phyloP scores from a whole-genome alignment of 2,113 vertebrate genomes.

The Colistium nudipinnis region DNA sequence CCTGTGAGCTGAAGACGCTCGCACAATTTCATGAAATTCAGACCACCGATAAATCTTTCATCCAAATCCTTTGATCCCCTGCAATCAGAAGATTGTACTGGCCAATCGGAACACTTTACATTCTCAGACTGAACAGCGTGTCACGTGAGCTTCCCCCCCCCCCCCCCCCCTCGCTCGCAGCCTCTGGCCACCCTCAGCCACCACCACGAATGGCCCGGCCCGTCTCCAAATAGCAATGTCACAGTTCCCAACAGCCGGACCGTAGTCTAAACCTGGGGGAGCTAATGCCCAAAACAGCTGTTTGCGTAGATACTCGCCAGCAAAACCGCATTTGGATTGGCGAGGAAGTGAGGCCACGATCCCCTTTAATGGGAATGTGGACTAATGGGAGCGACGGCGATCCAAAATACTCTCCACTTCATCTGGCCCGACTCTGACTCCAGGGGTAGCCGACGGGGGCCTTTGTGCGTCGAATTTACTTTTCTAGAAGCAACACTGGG shows the following conservation, averaged over 20 bases:
- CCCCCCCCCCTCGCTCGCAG: conserved; percentile 42
- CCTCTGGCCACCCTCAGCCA: conserved; percentile 23
- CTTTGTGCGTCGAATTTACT: conserved; percentile 54
- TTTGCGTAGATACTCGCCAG: conserved; percentile 39
- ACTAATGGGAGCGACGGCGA: conserved; percentile 23
- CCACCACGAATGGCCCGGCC: conserved; percentile 20
- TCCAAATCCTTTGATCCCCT: not conserved
- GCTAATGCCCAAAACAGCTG: conserved; percentile 70
- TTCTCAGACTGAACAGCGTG: conserved; percentile 42
- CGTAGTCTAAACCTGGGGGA: conserved; percentile 56
- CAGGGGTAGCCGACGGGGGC: conserved; percentile 41
- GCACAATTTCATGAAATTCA: not conserved
- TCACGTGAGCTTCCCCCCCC: conserved; percentile 45
- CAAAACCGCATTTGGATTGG: conserved; percentile 12
- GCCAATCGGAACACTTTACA: conserved; percentile 10
- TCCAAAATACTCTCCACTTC: conserved; percentile 43
- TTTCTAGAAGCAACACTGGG: conserved; percentile 37
- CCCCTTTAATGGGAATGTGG: conserved; percentile 41
- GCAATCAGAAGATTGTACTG: not conserved
- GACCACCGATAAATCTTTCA: no score
- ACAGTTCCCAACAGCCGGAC: conserved; percentile 21
- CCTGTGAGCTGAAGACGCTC: not conserved
- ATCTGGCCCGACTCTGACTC: conserved; percentile 50
- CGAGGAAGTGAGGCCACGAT: conserved; percentile 46
- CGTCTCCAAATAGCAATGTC: conserved; percentile 67